phyloP scores from a whole-genome alignment of 2,888 invertebrate genomes.

The Pterobdella sp. region DNA sequence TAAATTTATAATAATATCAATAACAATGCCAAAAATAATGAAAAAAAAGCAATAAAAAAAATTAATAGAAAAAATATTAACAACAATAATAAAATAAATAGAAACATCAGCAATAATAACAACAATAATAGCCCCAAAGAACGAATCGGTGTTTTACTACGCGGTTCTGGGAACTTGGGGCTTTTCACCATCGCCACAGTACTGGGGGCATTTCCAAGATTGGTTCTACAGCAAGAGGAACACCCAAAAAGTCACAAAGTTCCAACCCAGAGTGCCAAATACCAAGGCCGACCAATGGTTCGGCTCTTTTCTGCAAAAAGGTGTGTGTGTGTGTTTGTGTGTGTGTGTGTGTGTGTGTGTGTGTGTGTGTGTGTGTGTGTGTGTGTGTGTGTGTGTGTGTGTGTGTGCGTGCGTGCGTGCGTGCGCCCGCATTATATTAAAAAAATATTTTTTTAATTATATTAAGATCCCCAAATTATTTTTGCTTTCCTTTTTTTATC shows the following conservation, averaged over 20 bases:
- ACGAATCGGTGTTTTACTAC: neutral
- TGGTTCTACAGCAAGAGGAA: neutral
- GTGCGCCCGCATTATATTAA: too few species aligned
- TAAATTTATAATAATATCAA: too few species aligned
- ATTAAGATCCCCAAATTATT: too few species aligned
- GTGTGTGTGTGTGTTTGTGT: too few species aligned
- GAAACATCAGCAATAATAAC: too few species aligned
- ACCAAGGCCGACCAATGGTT: neutral
- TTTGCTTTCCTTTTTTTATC: too few species aligned
- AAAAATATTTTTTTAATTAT: too few species aligned
- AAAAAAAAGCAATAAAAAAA: too few species aligned
- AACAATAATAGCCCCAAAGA: neutral
- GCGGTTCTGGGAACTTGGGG: neutral
- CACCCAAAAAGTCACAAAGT: neutral
- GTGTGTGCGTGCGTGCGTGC: conserved; percentile 9
- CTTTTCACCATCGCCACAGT: neutral
- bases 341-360: too few species aligned
- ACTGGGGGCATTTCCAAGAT: neutral
- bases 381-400: neutral
- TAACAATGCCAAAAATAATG: too few species aligned
- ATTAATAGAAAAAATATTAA: too few species aligned
- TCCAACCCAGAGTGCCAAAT: neutral
- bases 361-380: neutral
- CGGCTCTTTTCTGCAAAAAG: neutral
- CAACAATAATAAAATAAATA: too few species aligned